A percentile compares a stretch with the other conserved stretches of the same genome.
Evolutionary conservation across 2,888 invertebrate species (phyloP).

Genomic region (Helobdella robusta): DNA sequence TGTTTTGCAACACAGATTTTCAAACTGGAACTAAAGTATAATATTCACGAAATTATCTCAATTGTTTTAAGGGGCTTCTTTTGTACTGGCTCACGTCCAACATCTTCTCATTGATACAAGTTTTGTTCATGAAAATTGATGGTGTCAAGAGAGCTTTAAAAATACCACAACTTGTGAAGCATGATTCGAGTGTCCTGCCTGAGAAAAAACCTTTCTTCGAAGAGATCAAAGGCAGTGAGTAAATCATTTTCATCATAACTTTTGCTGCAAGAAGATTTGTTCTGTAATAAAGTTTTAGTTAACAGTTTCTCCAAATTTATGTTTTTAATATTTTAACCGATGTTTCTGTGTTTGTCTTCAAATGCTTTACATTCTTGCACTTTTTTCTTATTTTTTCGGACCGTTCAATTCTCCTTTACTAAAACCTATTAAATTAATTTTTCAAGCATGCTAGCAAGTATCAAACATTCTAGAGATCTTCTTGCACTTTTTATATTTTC

Average conservation of each 20-base stretch:
- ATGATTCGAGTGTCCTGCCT: conserved; percentile 56
- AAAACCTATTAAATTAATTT: too few relatives aligned
- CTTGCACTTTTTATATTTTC: too few relatives aligned
- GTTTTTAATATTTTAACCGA: too few relatives aligned
- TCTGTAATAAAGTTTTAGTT: conserved; percentile 51
- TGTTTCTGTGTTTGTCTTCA: too few relatives aligned
- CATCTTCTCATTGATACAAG: conserved; percentile 71
- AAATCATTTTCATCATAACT: too few relatives aligned
- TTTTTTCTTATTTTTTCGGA: too few relatives aligned
- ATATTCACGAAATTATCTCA: not conserved
- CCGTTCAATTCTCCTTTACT: too few relatives aligned
- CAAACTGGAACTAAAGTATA: not conserved
- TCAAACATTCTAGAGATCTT: too few relatives aligned
- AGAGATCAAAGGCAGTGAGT: conserved; percentile 71
- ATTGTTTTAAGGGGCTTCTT: conserved; percentile 59
- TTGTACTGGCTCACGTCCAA: conserved; percentile 84
- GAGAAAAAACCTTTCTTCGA: conserved; percentile 66
- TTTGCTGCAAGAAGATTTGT: too few relatives aligned
- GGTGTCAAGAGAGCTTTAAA: conserved; percentile 65
- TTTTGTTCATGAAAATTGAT: conserved; percentile 65
- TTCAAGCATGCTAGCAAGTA: too few relatives aligned
- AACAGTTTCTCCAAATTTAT: not conserved
- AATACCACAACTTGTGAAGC: conserved; percentile 57
- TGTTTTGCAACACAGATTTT: too few relatives aligned
- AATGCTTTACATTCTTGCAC: too few relatives aligned